Evolutionary conservation across 1,140 invertebrate species (phyloP), one percentile per base, ranked within the genome.

Genomic region (Heterodera carotae): DNA sequence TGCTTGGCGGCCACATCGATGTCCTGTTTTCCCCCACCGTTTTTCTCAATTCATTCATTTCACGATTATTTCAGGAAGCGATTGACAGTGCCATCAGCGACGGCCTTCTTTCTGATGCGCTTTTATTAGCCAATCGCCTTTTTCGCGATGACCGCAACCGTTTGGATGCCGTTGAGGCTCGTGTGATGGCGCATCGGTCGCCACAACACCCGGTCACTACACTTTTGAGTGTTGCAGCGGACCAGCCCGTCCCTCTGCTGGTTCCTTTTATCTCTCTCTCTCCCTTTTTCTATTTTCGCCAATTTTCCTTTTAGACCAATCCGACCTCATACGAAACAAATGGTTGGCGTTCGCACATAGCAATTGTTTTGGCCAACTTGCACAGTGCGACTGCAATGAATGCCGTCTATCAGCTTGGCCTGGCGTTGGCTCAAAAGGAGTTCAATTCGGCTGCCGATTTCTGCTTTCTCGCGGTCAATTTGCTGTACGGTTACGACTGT

Each of bases 401-500:
- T 48, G 71, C 82, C 22, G 76, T 83, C 4, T 86, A 84, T 68
- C 84, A 86, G 33, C 62, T 83, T 15, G 82, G 82, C 12, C 34
- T 76, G 22, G 82, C 84, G 1, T 60, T 83, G 64, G 81, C 82
- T 4, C 62, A 73, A 36, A 81, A 79, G 31, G 83, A 84, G 12
- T 84, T 86, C 59, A 73, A 84, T 72, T 80, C 82, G 18, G 83
- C 83, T 12, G 83, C 83, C 31, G 83, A 84, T 70, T 84, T 84
- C 67, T 84, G 83, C 60, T 84, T 84, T 68, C 53, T 84, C 5
- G 82, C 84, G 53, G 82, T 82, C 1, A 86, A 84, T 69, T 69
- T 84, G 34, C 64, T 84, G 27, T 76, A 78, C 31, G 76, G 80
- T n/a, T 78, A 59, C 43, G 73, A 82, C 33, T 82, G 81, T 64